These are phyloP conservation scores for Catamblyrhynchus diadema DNA, from an alignment of 2,797 vertebrate genomes.

Conservation along the genomic window DNA sequence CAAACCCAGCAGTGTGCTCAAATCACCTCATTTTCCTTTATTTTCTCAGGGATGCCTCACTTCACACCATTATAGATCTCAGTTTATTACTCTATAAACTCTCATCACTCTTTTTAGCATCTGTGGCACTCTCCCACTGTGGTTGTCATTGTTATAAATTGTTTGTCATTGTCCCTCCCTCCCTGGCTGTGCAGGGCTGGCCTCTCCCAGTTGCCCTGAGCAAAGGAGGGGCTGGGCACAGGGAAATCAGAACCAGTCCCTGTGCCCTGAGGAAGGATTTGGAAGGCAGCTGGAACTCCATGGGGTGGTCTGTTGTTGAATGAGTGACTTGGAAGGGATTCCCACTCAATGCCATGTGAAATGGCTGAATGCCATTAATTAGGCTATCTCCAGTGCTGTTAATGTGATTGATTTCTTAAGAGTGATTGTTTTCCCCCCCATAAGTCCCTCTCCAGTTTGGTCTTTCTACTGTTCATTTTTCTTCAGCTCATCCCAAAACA, in stretches of 20 bases:
- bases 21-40: not conserved
- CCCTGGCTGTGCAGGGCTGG: accelerated
- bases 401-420: not conserved
- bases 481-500: not conserved
- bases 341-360: not conserved
- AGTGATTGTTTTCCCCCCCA: not conserved
- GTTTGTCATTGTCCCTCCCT: not conserved
- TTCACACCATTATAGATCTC: not conserved
- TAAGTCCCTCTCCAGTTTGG: not conserved
- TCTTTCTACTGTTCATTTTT: not conserved
- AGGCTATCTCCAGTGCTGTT: not conserved
- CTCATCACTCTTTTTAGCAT: not conserved
- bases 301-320: not conserved
- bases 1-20: not conserved
- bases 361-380: not conserved
- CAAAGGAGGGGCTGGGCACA: not conserved
- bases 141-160: not conserved
- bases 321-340: not conserved
- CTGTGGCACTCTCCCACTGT: not conserved
- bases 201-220: not conserved
- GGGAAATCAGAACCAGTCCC: not conserved
- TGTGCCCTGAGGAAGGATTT: not conserved
- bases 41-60: not conserved
- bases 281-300: not conserved
- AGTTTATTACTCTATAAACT: not conserved